Base-by-base conservation (phyloP, 2,888 invertebrate genomes). In the Tipula confusa region DNA sequence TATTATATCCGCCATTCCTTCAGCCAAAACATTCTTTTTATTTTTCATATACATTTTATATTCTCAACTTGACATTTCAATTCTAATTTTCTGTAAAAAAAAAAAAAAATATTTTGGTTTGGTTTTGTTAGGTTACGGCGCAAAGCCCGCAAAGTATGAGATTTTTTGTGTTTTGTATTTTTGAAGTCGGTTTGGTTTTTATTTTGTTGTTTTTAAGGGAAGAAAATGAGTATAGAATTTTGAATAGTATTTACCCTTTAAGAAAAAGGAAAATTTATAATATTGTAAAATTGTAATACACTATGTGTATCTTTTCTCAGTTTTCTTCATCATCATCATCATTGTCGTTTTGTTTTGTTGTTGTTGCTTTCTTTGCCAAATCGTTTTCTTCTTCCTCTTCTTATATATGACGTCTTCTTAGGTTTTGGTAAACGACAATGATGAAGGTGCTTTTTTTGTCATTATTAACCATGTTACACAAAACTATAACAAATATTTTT, bases 41-140 rank as follows among this genome's bases (percentile, higher is more conserved):
- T 11, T 33, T 64, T 64, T 24, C 24, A 24, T 11, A 13, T 13
- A 64, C 64, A 64, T 64, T 64, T 64, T 64, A 64, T 64, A 64
- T 64, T 64, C n/a, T n/a, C 64, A 64, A 64, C 64, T 64, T 64
- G 64, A 64, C 64, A 64, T 64, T 64, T 64, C 64, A 64, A 64
- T 64, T 64, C 64, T 64, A 64, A 64, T 64, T 64, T 64, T 24
- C 64, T 24, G n/a, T n/a, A n/a, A n/a, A 64, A 64, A 31, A 31
- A 31, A 31, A 31, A 31, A 31, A 31, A 7, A 31, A 24, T 64
- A 24, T 64, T 64, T 64, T 64, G 18, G 18, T 64, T 6, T 18
- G 7, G 18, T 64, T 64, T 24, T 9, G 64, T 64, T 64, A 24
- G 64, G 64, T 64, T 64, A 64, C 64, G 24, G 24, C 64, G 64